Conservation (phyloP, 2,113 vertebrate genomes). For the Pseudorhombus dupliciocellatus region DNA sequence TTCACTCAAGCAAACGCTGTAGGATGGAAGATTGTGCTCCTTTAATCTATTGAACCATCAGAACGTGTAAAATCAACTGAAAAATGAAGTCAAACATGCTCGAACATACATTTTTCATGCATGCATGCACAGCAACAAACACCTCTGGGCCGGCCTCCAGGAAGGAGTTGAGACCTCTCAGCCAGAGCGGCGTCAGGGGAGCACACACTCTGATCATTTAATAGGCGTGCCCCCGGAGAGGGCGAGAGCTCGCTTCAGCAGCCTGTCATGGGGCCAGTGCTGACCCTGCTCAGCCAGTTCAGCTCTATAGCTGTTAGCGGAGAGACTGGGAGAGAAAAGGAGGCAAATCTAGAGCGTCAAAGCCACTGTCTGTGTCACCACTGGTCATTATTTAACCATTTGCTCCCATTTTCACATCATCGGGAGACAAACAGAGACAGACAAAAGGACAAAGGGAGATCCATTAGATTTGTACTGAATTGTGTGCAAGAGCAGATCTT, state of each 20-base stretch:
- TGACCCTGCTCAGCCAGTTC: slow-evolving; percentile 62
- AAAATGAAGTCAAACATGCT: slow-evolving; percentile 38
- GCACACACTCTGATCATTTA: slow-evolving; percentile 70
- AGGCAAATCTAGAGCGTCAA: slow-evolving; percentile 35
- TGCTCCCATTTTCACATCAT: slow-evolving; percentile 27
- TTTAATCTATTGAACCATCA: neutral
- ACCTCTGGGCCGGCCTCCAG: slow-evolving; percentile 55
- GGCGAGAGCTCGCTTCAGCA: slow-evolving; percentile 54
- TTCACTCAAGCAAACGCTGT: slow-evolving; percentile 17
- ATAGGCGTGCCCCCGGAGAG: slow-evolving; percentile 67
- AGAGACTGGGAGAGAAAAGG: slow-evolving; percentile 33
- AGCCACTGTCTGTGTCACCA: slow-evolving; percentile 38
- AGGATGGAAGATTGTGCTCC: slow-evolving; percentile 3
- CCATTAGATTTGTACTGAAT: slow-evolving; percentile 43
- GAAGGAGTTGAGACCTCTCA: slow-evolving; percentile 51
- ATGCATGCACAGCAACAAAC: slow-evolving; percentile 51
- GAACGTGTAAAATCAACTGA: slow-evolving; percentile 6
- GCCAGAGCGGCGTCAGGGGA: slow-evolving; percentile 61
- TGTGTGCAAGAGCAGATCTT: slow-evolving; percentile 30
- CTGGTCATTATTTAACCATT: slow-evolving; percentile 56
- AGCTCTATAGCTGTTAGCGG: slow-evolving; percentile 41
- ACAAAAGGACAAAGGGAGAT: slow-evolving; percentile 11
- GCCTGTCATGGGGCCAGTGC: slow-evolving; percentile 68
- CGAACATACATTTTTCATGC: slow-evolving; percentile 35
- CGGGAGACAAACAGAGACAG: slow-evolving; percentile 9